Base-by-base conservation (phyloP, 2,113 vertebrate genomes). In the Hydrochoerus hydrochaeris region DNA sequence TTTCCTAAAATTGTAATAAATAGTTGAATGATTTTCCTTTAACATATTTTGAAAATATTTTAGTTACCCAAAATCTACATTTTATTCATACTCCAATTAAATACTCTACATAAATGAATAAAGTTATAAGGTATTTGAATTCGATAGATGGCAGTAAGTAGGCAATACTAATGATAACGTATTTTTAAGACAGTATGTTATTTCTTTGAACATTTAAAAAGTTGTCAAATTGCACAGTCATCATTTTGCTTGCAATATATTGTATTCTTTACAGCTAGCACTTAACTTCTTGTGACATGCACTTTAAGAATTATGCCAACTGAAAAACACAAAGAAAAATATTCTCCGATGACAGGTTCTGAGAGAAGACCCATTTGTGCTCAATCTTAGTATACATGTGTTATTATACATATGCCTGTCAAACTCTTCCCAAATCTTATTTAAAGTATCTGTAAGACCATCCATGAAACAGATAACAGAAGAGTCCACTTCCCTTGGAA, bases 111-210 rank as follows among this genome's bases (percentile, higher is more conserved):
- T 81, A 93, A 95, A 88, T 80, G 7, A 82, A 96, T 82, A 19
- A 97, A 90, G 28, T 67, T 62, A 94, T 13, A 30, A 62, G 19
- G 32, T 7, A 95, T 81, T 88, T 88, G 2, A 94, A 94, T 95
- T 69, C 88, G 80, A 69, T 71, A 12, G 19, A 71, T 89, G 22
- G 5, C 85, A 22, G 1, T 85, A 14, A 95, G 54, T 32, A 93
- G 60, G 14, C 30, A 80, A 41, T 90, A 95, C 83, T 93, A 91
- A 85, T 38, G 81, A 3, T 24, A 96, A 94, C 95, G 24, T 80
- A 88, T 93, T 95, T 85, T 71, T 88, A 91, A 75, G 41, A 65
- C 10, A 96, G 3, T 11, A 90, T 2, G 22, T 83, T 90, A 63
- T 69, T 19, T 26, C 60, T 20, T 12, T 20, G 60, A 22, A 44